These are phyloP conservation scores for Lottia gigantea DNA, from an alignment of 2,888 invertebrate genomes.

Conservation along the genomic window DNA sequence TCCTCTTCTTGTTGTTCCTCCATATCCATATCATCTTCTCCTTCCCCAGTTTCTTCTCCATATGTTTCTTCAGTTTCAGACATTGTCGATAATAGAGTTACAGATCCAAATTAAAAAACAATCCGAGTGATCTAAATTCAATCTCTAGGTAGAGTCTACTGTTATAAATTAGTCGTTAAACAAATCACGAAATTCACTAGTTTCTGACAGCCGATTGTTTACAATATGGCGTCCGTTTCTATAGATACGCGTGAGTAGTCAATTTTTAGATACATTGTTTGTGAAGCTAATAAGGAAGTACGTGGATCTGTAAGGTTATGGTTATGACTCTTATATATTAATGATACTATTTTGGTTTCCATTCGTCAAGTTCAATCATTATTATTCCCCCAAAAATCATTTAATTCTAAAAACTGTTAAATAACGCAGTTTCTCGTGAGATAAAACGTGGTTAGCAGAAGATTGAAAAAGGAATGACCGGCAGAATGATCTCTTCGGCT, in stretches of 20 bases:
- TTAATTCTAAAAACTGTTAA: too few relatives aligned
- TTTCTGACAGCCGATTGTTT: neutral
- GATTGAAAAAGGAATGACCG: too few relatives aligned
- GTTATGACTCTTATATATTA: slow-evolving; percentile 13
- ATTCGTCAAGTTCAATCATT: slow-evolving; percentile 13
- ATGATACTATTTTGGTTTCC: slow-evolving; percentile 12
- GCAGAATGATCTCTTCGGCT: too few relatives aligned
- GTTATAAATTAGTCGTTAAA: too few relatives aligned
- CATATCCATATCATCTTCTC: slow-evolving; percentile 42
- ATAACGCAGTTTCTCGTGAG: too few relatives aligned
- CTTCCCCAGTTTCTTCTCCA: slow-evolving; percentile 42
- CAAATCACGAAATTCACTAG: too few relatives aligned
- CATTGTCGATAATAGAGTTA: neutral
- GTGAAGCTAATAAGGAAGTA: slow-evolving; percentile 10
- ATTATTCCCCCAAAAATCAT: neutral
- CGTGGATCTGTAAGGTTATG: slow-evolving; percentile 11
- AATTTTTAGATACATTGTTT: neutral
- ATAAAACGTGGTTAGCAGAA: too few relatives aligned
- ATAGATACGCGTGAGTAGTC: neutral
- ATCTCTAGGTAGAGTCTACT: too few relatives aligned
- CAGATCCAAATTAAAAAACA: too few relatives aligned
- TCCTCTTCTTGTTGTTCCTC: slow-evolving; percentile 42
- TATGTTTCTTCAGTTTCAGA: slow-evolving; percentile 36
- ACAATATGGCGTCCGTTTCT: slow-evolving; percentile 6
- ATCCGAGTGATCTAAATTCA: too few relatives aligned